Conservation (phyloP, 2,113 vertebrate species). For the Hystrix brachyura region DNA sequence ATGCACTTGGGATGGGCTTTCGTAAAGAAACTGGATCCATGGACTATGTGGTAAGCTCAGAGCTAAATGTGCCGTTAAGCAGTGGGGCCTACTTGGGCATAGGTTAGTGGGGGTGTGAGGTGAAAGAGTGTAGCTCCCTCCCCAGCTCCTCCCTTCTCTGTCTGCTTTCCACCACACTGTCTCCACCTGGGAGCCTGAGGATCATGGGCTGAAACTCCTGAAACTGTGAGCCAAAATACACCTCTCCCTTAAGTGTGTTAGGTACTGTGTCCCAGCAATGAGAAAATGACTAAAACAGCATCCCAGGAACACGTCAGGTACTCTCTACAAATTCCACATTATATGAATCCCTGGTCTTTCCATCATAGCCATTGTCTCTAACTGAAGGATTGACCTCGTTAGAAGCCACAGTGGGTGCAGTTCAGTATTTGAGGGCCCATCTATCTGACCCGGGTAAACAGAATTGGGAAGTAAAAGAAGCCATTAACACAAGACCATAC, state of each 20-base stretch:
- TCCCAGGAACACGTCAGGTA: not conserved
- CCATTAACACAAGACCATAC: not conserved
- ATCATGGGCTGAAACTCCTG: not conserved
- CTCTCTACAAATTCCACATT: not conserved
- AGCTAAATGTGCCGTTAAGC: not conserved
- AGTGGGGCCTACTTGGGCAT: not conserved
- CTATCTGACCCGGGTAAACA: not conserved
- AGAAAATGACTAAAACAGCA: not conserved
- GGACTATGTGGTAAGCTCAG: not conserved
- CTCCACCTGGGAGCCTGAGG: not conserved
- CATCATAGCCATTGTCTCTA: not conserved
- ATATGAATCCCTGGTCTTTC: not conserved
- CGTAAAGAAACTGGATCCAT: not conserved
- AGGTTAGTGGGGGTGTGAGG: not conserved
- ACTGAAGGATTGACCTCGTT: not conserved
- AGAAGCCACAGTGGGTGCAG: not conserved
- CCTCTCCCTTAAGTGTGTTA: not conserved
- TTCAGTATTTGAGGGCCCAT: not conserved
- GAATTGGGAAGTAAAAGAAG: not conserved
- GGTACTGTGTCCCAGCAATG: not conserved
- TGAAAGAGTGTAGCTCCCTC: no score
- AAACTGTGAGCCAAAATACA: not conserved
- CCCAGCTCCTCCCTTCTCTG: no score
- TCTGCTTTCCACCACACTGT: not conserved
- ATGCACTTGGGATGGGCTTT: not conserved